These are phyloP conservation scores for Pithys albifrons DNA, from an alignment of 2,113 vertebrate species.

Conservation along the genomic window DNA sequence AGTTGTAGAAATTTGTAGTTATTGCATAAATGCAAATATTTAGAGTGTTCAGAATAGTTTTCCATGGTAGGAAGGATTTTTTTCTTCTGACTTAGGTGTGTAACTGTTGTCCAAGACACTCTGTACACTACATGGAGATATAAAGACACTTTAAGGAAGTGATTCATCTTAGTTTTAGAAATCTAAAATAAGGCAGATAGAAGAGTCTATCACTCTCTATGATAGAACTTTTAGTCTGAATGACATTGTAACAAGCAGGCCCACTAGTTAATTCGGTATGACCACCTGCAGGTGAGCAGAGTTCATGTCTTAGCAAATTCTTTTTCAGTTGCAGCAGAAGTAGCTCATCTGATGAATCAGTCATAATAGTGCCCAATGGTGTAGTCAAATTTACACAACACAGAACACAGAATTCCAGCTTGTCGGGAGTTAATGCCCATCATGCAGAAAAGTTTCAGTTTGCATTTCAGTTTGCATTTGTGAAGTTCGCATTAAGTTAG, in stretches of 20 bases:
- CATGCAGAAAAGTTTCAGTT: background rate
- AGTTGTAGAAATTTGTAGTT: background rate
- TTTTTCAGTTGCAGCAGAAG: background rate
- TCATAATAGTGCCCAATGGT: background rate
- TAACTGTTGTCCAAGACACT: background rate
- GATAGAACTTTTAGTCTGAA: background rate
- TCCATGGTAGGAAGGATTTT: background rate
- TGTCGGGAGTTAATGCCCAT: background rate
- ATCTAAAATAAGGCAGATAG: constrained; percentile 2
- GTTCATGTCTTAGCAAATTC: background rate
- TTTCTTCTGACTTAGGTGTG: background rate
- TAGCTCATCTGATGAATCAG: background rate
- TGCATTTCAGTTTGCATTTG: background rate
- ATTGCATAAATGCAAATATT: background rate
- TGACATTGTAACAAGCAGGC: background rate
- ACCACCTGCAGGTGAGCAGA: background rate
- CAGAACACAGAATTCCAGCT: background rate
- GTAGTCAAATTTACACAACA: background rate
- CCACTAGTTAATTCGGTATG: background rate
- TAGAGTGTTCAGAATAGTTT: background rate
- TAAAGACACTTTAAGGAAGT: constrained; percentile 6
- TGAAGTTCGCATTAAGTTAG: background rate
- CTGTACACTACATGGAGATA: background rate
- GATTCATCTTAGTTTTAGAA: background rate
- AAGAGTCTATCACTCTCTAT: background rate